A percentile compares a stretch with the other conserved stretches of the same genome.
Conservation (phyloP, 2,113 vertebrate genomes). For the Bombycilla garrulus region DNA sequence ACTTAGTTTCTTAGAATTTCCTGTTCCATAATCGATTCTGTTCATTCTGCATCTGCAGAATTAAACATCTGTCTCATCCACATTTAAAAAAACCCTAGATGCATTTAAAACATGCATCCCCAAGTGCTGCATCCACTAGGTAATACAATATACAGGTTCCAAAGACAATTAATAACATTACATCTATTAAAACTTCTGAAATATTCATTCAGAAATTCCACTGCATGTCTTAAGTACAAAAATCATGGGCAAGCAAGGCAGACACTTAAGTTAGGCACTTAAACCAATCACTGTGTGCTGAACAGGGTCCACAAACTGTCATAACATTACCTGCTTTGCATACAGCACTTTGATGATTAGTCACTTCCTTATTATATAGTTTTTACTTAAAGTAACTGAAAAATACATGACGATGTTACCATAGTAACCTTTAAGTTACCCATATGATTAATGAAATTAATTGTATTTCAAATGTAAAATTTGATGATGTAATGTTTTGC, state of each 20-base stretch:
- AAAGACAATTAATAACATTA: slow-evolving; percentile 27
- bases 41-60: slow-evolving; percentile 52
- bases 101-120: slow-evolving; percentile 13
- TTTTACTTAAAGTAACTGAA: background rate
- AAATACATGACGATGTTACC: background rate
- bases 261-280: background rate
- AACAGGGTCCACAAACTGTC: background rate
- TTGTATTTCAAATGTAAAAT: background rate
- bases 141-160: background rate
- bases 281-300: background rate
- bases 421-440: background rate
- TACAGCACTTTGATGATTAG: background rate
- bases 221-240: background rate
- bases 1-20: background rate
- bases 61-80: slow-evolving; percentile 37
- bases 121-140: slow-evolving; percentile 9
- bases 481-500: background rate
- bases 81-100: background rate
- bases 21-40: background rate
- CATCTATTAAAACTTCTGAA: background rate
- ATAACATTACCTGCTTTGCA: background rate
- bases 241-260: background rate
- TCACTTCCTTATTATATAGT: background rate
- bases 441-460: background rate
- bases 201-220: slow-evolving; percentile 1